phyloP scores from a whole-genome alignment of 2,113 vertebrate genomes.

The Muntiacus muntjak region DNA sequence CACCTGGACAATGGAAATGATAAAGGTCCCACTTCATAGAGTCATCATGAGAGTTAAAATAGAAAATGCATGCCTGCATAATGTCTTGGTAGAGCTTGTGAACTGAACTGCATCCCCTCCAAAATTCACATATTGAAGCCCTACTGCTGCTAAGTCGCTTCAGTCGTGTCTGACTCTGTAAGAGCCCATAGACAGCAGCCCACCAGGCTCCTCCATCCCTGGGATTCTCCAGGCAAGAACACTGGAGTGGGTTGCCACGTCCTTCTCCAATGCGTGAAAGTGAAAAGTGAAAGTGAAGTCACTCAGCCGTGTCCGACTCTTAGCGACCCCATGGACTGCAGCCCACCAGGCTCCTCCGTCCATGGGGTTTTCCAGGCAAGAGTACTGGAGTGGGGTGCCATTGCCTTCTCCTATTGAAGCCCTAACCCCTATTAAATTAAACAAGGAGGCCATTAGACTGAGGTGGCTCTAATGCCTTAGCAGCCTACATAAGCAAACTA shows the following conservation, averaged over 20 bases:
- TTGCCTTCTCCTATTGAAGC: not conserved
- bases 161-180: fast-evolving
- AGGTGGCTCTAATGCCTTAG: not conserved
- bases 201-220: no score
- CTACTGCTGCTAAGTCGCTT: no score
- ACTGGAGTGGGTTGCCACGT: not conserved
- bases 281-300: no score
- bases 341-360: no score
- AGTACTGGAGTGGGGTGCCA: no score
- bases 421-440: not conserved
- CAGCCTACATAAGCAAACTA: not conserved
- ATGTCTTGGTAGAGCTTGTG: not conserved
- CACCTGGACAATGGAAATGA: not conserved
- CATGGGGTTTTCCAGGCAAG: no score
- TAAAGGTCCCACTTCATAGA: not conserved
- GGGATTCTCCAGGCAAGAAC: no score
- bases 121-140: not conserved
- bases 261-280: not conserved
- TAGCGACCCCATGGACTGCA: fast-evolving
- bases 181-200: no score
- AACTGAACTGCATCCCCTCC: not conserved
- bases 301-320: no score
- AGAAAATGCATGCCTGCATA: not conserved
- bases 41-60: not conserved
- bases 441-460: not conserved